Percentiles rank a stretch among this genome's conserved stretches.
phyloP scores from a whole-genome alignment of 2,888 invertebrate genomes.

The Danaus chrysippus region DNA sequence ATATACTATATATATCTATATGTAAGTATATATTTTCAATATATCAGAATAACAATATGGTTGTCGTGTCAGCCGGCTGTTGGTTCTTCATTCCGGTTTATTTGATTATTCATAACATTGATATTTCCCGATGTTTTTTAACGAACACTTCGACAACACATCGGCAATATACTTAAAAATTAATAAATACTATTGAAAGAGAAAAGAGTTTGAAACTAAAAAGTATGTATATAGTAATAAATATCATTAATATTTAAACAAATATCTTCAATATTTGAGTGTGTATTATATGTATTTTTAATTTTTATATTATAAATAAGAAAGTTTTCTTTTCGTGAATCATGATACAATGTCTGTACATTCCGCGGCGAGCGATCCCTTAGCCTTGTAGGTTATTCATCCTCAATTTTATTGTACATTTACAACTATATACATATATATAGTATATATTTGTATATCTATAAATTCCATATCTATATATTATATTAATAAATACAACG shows the following conservation, averaged over 20 bases:
- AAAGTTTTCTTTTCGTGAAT: constrained; percentile 19
- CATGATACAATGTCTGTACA: constrained; percentile 39
- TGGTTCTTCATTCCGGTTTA: neutral
- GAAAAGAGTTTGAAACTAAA: too few relatives aligned
- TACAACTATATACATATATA: neutral
- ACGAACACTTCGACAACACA: too few relatives aligned
- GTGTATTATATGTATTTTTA: too few relatives aligned
- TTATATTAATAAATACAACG: neutral
- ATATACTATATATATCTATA: too few relatives aligned
- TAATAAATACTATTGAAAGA: too few relatives aligned
- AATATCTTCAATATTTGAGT: too few relatives aligned
- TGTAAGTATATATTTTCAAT: neutral
- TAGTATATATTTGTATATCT: neutral
- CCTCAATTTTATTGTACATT: constrained; percentile 26
- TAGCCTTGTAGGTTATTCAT: constrained; percentile 70
- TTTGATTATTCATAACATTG: constrained; percentile 2
- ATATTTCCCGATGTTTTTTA: neutral
- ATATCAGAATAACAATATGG: neutral
- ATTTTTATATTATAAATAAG: neutral
- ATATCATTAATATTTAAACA: too few relatives aligned
- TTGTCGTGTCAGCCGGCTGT: neutral
- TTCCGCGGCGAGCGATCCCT: constrained; percentile 41
- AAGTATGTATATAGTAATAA: too few relatives aligned
- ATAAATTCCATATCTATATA: neutral
- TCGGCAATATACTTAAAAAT: too few relatives aligned